A percentile compares a stretch with the other conserved stretches of the same genome.
phyloP scores from a whole-genome alignment of 2,797 vertebrate species.

The Coracias cyanogaster region DNA sequence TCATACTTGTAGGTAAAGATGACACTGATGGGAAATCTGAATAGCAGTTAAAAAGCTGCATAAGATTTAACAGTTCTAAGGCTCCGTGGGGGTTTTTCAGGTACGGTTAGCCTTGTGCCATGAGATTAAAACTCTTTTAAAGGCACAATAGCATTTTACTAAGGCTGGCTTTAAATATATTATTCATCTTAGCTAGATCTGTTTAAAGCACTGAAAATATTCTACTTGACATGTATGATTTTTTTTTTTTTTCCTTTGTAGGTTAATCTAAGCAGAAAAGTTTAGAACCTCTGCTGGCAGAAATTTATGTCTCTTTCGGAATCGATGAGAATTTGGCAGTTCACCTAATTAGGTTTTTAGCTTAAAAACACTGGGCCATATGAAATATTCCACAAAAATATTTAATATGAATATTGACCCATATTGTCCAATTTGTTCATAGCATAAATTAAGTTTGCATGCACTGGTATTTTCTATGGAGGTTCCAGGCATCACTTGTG shows the following conservation, averaged over 20 bases:
- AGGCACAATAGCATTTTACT: background rate
- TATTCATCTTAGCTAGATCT: background rate
- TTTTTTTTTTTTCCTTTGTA: background rate
- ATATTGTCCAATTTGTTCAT: background rate
- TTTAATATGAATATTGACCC: background rate
- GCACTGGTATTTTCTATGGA: background rate
- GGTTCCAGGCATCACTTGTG: background rate
- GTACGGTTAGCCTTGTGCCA: background rate
- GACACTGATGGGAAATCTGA: background rate
- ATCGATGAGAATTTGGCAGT: background rate
- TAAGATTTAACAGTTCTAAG: background rate
- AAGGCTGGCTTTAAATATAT: background rate
- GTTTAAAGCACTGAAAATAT: background rate
- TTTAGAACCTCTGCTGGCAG: background rate
- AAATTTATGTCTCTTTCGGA: background rate
- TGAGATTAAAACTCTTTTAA: background rate
- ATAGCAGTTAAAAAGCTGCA: background rate
- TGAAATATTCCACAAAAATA: background rate
- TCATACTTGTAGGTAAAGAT: background rate
- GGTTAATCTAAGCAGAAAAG: background rate
- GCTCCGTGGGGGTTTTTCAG: background rate
- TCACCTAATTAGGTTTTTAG: background rate
- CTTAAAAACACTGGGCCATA: background rate
- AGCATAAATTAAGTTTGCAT: background rate
- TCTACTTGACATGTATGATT: background rate